These are phyloP conservation scores for Ophion ventricosus DNA, from an alignment of 2,888 invertebrate species.

Conservation along the genomic window DNA sequence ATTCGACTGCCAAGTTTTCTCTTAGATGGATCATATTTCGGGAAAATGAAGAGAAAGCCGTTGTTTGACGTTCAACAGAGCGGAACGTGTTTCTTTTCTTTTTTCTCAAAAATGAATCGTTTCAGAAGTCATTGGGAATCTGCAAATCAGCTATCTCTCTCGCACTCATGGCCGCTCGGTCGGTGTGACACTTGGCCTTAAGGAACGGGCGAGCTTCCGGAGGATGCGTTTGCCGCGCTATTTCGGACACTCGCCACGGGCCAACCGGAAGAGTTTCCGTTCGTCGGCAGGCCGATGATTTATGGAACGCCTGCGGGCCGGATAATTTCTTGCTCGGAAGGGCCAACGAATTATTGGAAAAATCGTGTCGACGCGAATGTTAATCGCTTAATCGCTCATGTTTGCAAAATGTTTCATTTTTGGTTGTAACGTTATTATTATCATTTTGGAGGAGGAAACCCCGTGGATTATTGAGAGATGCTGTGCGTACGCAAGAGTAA, in stretches of 20 bases:
- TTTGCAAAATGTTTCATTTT: not conserved
- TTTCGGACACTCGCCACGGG: not conserved
- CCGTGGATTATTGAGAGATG: conserved; percentile 7
- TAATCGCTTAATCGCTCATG: no score
- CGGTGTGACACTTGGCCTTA: no score
- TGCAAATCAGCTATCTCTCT: no score
- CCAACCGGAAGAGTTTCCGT: not conserved
- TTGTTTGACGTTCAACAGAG: no score
- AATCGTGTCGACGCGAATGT: not conserved
- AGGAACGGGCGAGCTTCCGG: not conserved
- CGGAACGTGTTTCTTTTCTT: no score
- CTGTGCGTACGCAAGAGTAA: conserved; percentile 23
- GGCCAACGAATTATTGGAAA: not conserved
- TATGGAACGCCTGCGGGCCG: not conserved
- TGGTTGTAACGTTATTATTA: not conserved
- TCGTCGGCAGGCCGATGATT: not conserved
- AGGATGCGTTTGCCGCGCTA: not conserved
- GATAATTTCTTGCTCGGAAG: not conserved
- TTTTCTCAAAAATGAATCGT: no score
- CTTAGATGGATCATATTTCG: no score
- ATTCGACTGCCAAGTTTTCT: no score
- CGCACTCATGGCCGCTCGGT: no score
- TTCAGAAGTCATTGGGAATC: no score
- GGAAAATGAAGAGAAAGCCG: no score
- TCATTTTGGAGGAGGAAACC: not conserved